These are phyloP conservation scores for Dissostichus mawsoni DNA, from an alignment of 2,113 vertebrate species.

Conservation along the genomic window DNA sequence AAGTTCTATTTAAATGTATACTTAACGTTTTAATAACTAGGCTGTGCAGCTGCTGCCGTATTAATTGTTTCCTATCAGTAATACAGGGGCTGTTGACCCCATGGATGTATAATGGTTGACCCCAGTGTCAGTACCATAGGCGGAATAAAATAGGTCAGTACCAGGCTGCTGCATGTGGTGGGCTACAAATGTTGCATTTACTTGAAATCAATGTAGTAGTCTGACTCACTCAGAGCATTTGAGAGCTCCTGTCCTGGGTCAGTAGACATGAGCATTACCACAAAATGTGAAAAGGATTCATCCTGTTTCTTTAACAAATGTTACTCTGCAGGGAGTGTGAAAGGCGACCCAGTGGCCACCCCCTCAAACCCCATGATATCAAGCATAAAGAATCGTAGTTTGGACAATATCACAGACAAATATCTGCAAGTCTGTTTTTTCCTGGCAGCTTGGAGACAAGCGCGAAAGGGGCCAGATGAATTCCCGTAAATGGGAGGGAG, in stretches of 20 bases:
- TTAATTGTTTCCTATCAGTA: background rate
- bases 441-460: conserved; percentile 45
- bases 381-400: background rate
- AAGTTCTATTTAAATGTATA: background rate
- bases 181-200: background rate
- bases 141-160: too few species aligned
- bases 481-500: conserved; percentile 74
- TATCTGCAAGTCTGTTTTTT: conserved; percentile 53
- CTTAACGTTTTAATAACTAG: background rate
- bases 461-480: conserved; percentile 49
- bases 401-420: conserved; percentile 26
- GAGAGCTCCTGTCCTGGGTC: background rate
- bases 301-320: background rate
- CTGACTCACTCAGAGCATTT: background rate
- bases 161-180: background rate
- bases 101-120: background rate
- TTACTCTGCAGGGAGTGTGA: background rate
- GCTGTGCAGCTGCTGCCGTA: conserved; percentile 1
- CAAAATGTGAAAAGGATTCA: background rate
- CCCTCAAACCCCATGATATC: background rate
- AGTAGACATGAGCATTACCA: background rate
- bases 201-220: conserved; percentile 2
- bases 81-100: background rate
- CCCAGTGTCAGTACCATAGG: background rate
- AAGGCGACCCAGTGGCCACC: background rate